Evolutionary conservation across 1,140 invertebrate species (phyloP), one percentile per base, ranked within the genome.

Genomic region (Anastrepha obliqua): DNA sequence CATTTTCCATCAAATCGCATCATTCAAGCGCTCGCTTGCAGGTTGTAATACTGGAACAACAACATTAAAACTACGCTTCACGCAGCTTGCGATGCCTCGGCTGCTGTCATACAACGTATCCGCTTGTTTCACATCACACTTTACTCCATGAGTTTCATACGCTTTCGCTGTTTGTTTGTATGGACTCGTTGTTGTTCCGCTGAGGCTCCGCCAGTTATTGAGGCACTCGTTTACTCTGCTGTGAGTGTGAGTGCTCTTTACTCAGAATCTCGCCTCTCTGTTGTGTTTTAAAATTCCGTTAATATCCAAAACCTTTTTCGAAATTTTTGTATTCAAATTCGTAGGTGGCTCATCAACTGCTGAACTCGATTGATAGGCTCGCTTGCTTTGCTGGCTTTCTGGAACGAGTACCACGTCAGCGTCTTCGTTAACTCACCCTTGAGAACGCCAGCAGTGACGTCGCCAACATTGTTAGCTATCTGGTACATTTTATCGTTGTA

Each of bases 331-430:
- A 29, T 29, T 29, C 29, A 29, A 29, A 29, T 55, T 55, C 2
- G 51, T 55, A 55, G 51, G 6, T 55, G 6, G 51, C 51, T 55
- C 6, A 11, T 55, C 51, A 11, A 55, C 51, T 11, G 1, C 51
- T 55, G 51, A 5, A 5, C 51, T 55, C 5, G 5, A 55, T 55
- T 5, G 51, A 55, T 55, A 55, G 51, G 5, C 51, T 5, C 51
- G 51, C 5, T 55, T 55, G 29, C 29, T 55, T 1, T 70, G 13
- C 11, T 44, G 1, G 13, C 39, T 44, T 4, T 3, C 8, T 74
- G 67, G 67, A 74, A 47, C 67, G 39, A 42, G 2, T 74, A 74
- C 67, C 67, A 74, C 67, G 67, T 74, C 67, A 74, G 67, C 67
- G 42, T 17, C 11, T 47, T 17, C 42, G 42, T 47, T 44, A 74